Evolutionary conservation across 2,888 invertebrate genomes (phyloP).

Genomic region (Spicauda simplicius): DNA sequence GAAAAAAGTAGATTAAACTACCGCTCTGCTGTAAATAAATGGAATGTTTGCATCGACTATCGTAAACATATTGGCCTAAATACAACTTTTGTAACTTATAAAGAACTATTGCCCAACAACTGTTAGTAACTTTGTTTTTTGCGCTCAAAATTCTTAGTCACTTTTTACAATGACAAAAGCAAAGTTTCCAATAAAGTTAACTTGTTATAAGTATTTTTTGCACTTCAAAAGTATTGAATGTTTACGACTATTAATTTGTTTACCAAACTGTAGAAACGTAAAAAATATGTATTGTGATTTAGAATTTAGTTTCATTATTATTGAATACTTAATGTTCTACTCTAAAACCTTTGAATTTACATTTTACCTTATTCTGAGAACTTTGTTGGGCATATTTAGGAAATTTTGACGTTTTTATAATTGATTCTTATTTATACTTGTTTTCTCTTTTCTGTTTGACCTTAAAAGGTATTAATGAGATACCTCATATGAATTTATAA

Average conservation of each 20-base stretch:
- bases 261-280: neutral
- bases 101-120: slow-evolving; percentile 11
- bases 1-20: neutral
- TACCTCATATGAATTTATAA: no score
- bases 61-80: slow-evolving; percentile 17
- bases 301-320: no score
- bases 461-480: no score
- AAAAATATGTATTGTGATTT: no score
- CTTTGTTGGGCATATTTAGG: no score
- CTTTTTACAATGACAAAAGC: neutral
- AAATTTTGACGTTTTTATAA: no score
- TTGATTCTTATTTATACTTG: no score
- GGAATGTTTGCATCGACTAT: slow-evolving; percentile 4
- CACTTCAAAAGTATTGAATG: neutral
- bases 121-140: slow-evolving; percentile 3
- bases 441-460: no score
- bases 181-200: neutral
- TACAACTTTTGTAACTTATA: slow-evolving; percentile 16
- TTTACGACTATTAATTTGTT: neutral
- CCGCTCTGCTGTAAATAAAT: neutral
- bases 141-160: neutral
- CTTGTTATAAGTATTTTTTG: neutral
- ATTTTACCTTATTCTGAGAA: no score
- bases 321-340: no score
- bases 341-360: no score